Percentiles rank a stretch among this genome's conserved stretches.
phyloP scores from a whole-genome alignment of 2,888 invertebrate genomes.

The Cryptocephalus primarius region DNA sequence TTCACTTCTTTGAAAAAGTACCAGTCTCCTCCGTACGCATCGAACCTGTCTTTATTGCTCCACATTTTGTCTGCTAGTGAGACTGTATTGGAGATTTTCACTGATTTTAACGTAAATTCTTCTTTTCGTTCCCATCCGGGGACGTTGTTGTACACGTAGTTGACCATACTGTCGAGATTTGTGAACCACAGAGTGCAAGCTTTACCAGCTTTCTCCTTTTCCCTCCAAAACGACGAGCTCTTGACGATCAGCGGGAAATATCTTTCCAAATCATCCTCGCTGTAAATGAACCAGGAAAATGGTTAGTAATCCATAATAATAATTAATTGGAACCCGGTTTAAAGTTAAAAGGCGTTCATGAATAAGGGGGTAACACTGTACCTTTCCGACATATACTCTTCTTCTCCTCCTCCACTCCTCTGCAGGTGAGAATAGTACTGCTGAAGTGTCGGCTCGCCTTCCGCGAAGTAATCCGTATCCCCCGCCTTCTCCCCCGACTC shows the following conservation, averaged over 20 bases:
- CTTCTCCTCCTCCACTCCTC: background rate
- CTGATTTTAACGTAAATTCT: conserved; percentile 20
- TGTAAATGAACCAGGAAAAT: background rate
- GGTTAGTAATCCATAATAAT: too few species aligned
- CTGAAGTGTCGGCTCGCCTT: background rate
- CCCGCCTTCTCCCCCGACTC: background rate
- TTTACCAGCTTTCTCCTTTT: conserved; percentile 24
- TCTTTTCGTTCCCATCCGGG: conserved; percentile 23
- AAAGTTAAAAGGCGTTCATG: background rate
- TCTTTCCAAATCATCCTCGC: background rate
- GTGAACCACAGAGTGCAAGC: conserved; percentile 30
- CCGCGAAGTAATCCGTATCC: background rate
- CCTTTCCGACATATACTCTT: conserved; percentile 3
- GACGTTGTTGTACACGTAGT: conserved; percentile 29
- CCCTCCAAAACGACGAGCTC: conserved; percentile 23
- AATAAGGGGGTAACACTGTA: background rate
- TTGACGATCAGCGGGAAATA: conserved; percentile 10
- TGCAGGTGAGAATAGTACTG: background rate
- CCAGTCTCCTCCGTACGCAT: conserved; percentile 29
- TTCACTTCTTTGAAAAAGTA: conserved; percentile 32
- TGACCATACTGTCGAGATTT: conserved; percentile 23
- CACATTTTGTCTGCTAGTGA: conserved; percentile 22
- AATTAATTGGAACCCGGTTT: too few species aligned
- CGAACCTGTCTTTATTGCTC: conserved; percentile 9
- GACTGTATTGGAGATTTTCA: conserved; percentile 23